A percentile compares a stretch with the other conserved stretches of the same genome.
These are phyloP conservation scores for Psilopogon haemacephalus DNA, from an alignment of 2,113 vertebrate species.

Conservation along the genomic window DNA sequence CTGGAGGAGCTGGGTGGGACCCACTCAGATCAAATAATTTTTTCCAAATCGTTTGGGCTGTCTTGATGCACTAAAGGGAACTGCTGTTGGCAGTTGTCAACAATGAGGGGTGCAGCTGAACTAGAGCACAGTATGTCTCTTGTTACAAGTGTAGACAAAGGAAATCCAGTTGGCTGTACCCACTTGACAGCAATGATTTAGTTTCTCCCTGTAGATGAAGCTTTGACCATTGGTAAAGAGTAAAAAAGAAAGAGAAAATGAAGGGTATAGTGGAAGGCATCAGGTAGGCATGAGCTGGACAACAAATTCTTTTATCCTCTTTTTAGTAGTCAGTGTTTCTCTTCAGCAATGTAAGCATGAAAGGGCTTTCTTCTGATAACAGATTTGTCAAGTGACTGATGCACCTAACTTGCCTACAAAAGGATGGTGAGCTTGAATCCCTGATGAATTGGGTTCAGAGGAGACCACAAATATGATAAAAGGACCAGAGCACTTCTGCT, in stretches of 20 bases:
- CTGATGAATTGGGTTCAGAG: no score
- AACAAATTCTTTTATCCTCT: neutral
- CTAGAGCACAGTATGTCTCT: neutral
- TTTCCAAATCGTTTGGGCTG: conserved; percentile 18
- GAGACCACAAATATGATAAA: no score
- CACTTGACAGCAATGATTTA: conserved; percentile 30
- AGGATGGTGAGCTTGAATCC: neutral
- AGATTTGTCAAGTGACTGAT: neutral
- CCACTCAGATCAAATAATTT: neutral
- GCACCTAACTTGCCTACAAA: neutral
- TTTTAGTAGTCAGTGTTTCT: neutral
- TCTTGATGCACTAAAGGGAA: conserved; percentile 9
- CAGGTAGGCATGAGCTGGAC: neutral
- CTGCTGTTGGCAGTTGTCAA: conserved; percentile 1
- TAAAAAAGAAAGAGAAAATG: neutral
- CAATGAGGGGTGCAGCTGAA: conserved; percentile 36
- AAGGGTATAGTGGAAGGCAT: neutral
- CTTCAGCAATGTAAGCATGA: neutral
- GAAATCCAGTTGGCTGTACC: neutral
- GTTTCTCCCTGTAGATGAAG: neutral
- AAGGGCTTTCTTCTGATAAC: neutral
- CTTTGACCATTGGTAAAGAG: neutral
- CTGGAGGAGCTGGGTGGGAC: conserved; percentile 17
- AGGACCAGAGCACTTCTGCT: no score
- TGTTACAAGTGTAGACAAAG: conserved; percentile 7